Base-by-base conservation (phyloP, 1,140 invertebrate species). In the Ooceraea biroi region DNA sequence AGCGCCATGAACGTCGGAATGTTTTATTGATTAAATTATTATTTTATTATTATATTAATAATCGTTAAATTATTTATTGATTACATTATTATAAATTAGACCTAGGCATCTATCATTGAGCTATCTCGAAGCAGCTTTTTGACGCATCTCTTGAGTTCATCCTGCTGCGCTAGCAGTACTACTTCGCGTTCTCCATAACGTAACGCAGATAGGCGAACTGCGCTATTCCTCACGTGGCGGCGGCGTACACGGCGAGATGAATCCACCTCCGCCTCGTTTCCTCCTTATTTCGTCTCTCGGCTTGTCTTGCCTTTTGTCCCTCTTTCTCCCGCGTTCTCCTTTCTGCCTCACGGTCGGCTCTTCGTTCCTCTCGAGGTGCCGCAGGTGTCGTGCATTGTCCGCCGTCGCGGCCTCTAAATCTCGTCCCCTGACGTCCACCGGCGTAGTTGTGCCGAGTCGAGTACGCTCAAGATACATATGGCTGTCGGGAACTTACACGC, bases 331-430 rank as follows among this genome's bases (percentile, higher is more conserved):
- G 30, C 44, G 30, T 41, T 73, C 66, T 50, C 55, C 60, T 76
- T 66, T 84, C 73, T 66, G 10, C 61, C 52, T 66, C 48, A 14
- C 41, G 14, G 58, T 80, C 44, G 2, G 19, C 44, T 87, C 61
- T 61, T 78, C 66, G 77, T 78, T 69, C 76, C 82, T 85, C 85
- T 87, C 88, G 82, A 78, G 87, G 73, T 91, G 89, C 89, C 87
- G 89, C 92, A 93, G 92, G 91, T 92, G 92, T 93, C 91, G 91
- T 90, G 91, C 92, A 93, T 92, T 93, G 91, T 92, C 91, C 91
- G 85, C 85, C 86, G 85, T 92, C 89, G 91, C 91, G 89, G 91
- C 86, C 92, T 92, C 91, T 93, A 93, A 92, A 92, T 93, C 92
- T 93, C 89, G 87, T 90, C 86, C 86, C 36, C 89, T 90, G 91